Evolutionary conservation across 2,888 invertebrate species (phyloP).

Genomic region (Neoscelio sp.): DNA sequence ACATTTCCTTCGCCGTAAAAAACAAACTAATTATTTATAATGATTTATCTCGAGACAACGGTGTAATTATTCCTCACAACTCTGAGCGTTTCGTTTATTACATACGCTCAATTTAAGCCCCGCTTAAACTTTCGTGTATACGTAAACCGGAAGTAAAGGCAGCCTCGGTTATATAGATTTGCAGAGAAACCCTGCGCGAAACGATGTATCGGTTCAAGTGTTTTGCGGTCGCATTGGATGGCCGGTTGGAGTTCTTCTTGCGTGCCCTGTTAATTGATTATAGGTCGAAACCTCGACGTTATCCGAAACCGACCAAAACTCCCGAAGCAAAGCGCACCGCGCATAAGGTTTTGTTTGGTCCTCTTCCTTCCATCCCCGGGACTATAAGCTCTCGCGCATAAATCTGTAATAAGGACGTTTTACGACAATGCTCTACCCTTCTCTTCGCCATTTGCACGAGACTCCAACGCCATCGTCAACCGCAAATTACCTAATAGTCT

Average conservation of each 20-base stretch:
- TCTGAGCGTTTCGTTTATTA: slow-evolving; percentile 51
- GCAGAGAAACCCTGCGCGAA: slow-evolving; percentile 55
- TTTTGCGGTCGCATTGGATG: slow-evolving; percentile 64
- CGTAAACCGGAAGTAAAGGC: slow-evolving; percentile 48
- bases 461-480: slow-evolving; percentile 58
- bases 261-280: slow-evolving; percentile 78
- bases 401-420: slow-evolving; percentile 69
- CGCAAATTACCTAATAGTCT: slow-evolving; percentile 67
- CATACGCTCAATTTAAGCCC: slow-evolving; percentile 60
- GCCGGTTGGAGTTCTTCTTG: slow-evolving; percentile 72
- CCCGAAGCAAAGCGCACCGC: slow-evolving; percentile 69
- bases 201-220: slow-evolving; percentile 62
- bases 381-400: slow-evolving; percentile 58
- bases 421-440: slow-evolving; percentile 52
- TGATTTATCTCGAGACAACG: slow-evolving; percentile 24
- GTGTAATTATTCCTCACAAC: slow-evolving; percentile 36
- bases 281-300: slow-evolving; percentile 74
- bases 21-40: slow-evolving; percentile 32
- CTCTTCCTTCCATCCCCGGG: slow-evolving; percentile 56
- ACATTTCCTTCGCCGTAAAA: slow-evolving; percentile 1
- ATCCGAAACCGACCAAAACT: slow-evolving; percentile 69
- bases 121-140: slow-evolving; percentile 36
- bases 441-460: slow-evolving; percentile 47
- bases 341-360: slow-evolving; percentile 64
- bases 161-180: slow-evolving; percentile 21